Conservation (phyloP, 2,797 vertebrate genomes). For the Aselliscus stoliczkanus region DNA sequence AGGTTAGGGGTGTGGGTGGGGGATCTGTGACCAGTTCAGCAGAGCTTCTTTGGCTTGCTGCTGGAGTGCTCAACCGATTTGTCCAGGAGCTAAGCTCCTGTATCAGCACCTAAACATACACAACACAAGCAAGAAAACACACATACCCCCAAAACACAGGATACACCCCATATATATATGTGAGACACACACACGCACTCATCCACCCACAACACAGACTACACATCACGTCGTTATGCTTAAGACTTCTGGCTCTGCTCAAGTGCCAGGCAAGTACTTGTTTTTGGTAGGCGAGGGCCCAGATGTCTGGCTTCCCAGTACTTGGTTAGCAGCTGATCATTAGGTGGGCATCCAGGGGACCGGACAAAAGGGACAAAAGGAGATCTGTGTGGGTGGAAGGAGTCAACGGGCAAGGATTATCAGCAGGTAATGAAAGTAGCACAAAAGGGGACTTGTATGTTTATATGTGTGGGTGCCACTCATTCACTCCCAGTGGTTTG, state of each 20-base stretch:
- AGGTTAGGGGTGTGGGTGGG: not conserved
- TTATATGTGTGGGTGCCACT: too few species aligned
- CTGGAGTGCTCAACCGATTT: conserved; percentile 33
- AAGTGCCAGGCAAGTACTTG: not conserved
- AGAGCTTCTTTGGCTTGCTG: not conserved
- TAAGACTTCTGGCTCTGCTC: not conserved
- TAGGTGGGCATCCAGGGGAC: not conserved
- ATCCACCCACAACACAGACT: too few species aligned
- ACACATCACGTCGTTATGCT: not conserved
- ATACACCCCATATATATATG: not conserved
- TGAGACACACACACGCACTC: not conserved
- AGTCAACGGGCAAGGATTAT: too few species aligned
- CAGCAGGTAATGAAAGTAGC: not conserved
- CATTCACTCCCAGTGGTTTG: not conserved
- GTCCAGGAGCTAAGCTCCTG: conserved; percentile 56
- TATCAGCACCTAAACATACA: not conserved
- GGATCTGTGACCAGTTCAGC: too few species aligned
- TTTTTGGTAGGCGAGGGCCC: not conserved
- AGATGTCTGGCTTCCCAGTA: not conserved
- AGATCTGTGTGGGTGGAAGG: not conserved
- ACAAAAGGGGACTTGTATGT: fast-evolving
- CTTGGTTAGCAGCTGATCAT: not conserved
- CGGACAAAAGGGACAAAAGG: not conserved
- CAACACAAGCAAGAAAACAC: not conserved
- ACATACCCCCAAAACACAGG: fast-evolving